Conservation (phyloP, 2,113 vertebrate genomes). For the Oryzias javanicus region DNA sequence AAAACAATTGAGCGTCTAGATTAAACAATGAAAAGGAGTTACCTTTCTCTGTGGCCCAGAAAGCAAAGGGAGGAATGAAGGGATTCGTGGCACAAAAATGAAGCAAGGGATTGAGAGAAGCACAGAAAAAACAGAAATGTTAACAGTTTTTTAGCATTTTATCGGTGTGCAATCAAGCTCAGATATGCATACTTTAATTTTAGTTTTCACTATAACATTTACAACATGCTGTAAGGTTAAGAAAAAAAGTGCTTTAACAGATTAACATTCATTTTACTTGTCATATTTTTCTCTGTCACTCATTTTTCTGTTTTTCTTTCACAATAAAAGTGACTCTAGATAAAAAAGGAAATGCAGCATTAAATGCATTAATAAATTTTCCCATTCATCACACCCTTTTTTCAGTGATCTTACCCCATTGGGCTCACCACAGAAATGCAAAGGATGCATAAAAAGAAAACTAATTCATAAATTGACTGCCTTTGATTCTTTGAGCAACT, state of each 20-base stretch:
- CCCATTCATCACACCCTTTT: slow-evolving; percentile 17
- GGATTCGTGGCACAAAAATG: background rate
- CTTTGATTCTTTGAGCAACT: slow-evolving; percentile 55
- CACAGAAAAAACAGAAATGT: slow-evolving; percentile 17
- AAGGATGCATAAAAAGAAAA: slow-evolving; percentile 21
- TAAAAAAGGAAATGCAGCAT: slow-evolving; percentile 18
- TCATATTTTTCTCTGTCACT: slow-evolving; percentile 6
- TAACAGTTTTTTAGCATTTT: slow-evolving; percentile 16
- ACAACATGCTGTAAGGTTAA: too few species aligned
- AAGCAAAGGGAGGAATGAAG: slow-evolving; percentile 25
- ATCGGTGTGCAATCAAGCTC: too few species aligned
- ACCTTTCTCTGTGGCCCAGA: slow-evolving; percentile 73
- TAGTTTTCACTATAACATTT: too few species aligned
- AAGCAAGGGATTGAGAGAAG: background rate
- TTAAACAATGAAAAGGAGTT: slow-evolving; percentile 30
- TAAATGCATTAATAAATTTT: slow-evolving; percentile 31
- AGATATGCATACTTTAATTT: too few species aligned
- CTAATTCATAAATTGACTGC: slow-evolving; percentile 42
- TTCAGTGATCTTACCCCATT: slow-evolving; percentile 19
- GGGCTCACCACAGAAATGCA: slow-evolving; percentile 23
- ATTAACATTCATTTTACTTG: slow-evolving; percentile 17
- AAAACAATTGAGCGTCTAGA: slow-evolving; percentile 25
- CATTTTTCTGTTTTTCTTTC: slow-evolving; percentile 18
- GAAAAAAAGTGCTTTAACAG: too few species aligned
- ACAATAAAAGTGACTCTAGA: slow-evolving; percentile 4